Evolutionary conservation across 2,888 invertebrate genomes (phyloP).

Genomic region (Xestia rhomboidea): DNA sequence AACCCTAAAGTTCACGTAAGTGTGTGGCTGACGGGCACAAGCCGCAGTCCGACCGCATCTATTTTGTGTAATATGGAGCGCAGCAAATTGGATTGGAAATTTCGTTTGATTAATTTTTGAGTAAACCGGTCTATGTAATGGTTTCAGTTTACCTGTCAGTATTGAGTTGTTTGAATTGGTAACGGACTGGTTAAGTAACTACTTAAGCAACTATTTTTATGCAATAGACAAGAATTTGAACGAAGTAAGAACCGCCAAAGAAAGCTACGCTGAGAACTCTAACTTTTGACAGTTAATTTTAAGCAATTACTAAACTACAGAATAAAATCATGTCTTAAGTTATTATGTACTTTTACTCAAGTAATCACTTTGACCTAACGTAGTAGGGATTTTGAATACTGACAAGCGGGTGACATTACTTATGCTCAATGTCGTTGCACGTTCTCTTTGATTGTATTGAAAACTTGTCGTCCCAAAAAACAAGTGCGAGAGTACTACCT

Average conservation of each 20-base stretch:
- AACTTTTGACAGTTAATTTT: neutral
- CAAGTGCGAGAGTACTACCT: neutral
- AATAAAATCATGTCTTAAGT: too few relatives aligned
- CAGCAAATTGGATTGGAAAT: constrained; percentile 67
- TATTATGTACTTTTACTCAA: too few relatives aligned
- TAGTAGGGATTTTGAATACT: neutral
- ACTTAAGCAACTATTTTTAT: too few relatives aligned
- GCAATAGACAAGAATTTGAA: neutral
- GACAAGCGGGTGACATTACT: neutral
- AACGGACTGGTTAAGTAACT: neutral
- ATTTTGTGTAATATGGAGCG: constrained; percentile 62
- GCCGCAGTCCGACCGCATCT: constrained; percentile 65
- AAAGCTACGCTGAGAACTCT: too few relatives aligned
- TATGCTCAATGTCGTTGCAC: neutral
- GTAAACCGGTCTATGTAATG: constrained; percentile 18
- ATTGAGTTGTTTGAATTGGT: neutral
- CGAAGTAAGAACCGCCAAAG: neutral
- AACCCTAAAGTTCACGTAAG: constrained; percentile 57
- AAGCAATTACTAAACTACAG: neutral
- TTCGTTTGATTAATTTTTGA: constrained; percentile 61
- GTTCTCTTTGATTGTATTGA: neutral
- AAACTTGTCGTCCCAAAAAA: too few relatives aligned
- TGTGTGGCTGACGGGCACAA: constrained; percentile 73
- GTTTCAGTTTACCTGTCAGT: constrained; percentile 14
- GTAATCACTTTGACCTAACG: neutral